Evolutionary conservation across 2,113 vertebrate genomes (phyloP).

Genomic region (Lagenorhynchus albirostris): DNA sequence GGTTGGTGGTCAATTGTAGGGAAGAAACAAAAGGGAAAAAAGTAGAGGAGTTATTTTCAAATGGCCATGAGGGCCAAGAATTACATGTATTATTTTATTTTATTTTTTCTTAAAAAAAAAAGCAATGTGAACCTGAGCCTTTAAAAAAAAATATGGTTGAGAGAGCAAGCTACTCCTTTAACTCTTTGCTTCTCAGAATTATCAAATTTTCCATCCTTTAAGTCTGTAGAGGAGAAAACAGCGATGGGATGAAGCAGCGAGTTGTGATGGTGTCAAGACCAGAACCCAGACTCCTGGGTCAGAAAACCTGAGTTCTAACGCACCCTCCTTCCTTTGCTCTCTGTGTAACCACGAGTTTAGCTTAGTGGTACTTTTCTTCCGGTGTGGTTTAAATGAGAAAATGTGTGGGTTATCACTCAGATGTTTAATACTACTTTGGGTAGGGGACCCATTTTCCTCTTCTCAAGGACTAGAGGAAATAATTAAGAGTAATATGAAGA

Average conservation of each 20-base stretch:
- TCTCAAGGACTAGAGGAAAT: slow-evolving; percentile 15
- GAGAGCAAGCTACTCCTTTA: background rate
- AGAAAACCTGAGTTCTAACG: background rate
- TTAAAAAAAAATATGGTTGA: background rate
- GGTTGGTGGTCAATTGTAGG: background rate
- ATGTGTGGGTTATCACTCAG: background rate
- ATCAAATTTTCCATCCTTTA: background rate
- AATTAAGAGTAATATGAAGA: slow-evolving; percentile 7
- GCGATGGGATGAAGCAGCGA: background rate
- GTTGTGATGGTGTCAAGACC: background rate
- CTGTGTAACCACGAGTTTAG: background rate
- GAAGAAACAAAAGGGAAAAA: slow-evolving; percentile 18
- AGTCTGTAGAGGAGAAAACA: background rate
- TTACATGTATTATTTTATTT: background rate
- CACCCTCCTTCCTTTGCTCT: background rate
- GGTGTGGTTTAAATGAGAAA: background rate
- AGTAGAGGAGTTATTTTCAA: slow-evolving; percentile 16
- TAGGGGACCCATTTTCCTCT: background rate
- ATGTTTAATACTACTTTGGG: background rate
- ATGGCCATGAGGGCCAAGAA: background rate
- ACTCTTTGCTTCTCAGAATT: background rate
- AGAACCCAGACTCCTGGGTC: background rate
- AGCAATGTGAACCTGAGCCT: background rate
- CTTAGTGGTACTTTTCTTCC: background rate
- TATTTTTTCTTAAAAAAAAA: background rate